These are phyloP conservation scores for Amazona guildingii DNA, from an alignment of 2,113 vertebrate species.

Conservation along the genomic window DNA sequence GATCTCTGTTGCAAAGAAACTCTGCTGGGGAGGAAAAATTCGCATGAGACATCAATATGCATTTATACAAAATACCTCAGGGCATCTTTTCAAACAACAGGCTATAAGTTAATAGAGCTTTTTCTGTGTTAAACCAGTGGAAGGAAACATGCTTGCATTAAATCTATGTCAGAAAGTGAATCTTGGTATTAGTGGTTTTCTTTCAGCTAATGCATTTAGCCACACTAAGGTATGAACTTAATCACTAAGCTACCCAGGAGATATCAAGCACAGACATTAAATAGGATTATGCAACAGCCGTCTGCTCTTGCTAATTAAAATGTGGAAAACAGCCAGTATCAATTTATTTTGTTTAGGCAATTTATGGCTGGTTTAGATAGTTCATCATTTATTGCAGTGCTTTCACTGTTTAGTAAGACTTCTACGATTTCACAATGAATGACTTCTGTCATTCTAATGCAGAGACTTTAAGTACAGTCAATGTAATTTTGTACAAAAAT, in stretches of 20 bases:
- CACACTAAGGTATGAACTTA: slow-evolving; percentile 7
- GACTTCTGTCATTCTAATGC: neutral
- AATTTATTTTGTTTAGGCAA: slow-evolving; percentile 27
- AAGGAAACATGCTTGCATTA: neutral
- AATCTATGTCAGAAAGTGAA: neutral
- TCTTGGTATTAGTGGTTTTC: neutral
- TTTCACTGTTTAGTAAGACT: neutral
- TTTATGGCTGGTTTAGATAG: neutral
- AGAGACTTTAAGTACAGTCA: neutral
- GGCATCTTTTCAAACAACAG: neutral
- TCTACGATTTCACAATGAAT: neutral
- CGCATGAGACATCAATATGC: neutral
- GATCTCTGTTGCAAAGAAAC: slow-evolving; percentile 8
- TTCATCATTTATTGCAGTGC: neutral
- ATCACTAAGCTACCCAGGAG: neutral
- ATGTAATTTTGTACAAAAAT: neutral
- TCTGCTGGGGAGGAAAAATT: neutral
- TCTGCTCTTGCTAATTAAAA: slow-evolving; percentile 50
- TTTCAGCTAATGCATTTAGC: slow-evolving; percentile 8
- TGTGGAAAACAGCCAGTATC: slow-evolving; percentile 35
- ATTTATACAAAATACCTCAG: slow-evolving; percentile 11
- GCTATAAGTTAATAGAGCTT: neutral
- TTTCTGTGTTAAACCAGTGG: neutral
- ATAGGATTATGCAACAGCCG: slow-evolving; percentile 26
- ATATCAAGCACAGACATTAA: slow-evolving; percentile 28